phyloP scores from a whole-genome alignment of 2,113 vertebrate species.

The Gymnorhina tibicen region DNA sequence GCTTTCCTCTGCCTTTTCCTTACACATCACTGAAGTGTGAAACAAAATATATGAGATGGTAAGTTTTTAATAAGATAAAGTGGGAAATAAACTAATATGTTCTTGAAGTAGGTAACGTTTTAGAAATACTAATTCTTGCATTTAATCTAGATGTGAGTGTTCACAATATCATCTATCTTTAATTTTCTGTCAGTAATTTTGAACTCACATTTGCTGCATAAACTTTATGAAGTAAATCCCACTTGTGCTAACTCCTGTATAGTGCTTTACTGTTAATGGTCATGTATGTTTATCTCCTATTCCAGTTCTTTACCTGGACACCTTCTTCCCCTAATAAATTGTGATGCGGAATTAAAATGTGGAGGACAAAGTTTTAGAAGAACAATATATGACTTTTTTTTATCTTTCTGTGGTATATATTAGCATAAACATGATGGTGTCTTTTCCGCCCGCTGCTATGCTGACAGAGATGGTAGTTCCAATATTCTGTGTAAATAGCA shows the following conservation, averaged over 20 bases:
- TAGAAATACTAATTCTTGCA: not conserved
- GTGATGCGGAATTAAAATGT: not conserved
- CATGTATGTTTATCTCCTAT: not conserved
- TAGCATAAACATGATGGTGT: not conserved
- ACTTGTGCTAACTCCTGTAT: not conserved
- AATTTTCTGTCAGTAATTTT: not conserved
- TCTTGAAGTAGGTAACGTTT: not conserved
- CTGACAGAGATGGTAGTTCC: not conserved
- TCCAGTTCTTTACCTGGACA: not conserved
- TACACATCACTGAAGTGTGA: not conserved
- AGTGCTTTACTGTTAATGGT: not conserved
- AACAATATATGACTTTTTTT: not conserved
- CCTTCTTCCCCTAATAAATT: not conserved
- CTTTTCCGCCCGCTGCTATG: accelerated
- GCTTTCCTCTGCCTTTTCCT: not conserved
- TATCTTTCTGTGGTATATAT: not conserved
- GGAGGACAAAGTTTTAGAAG: not conserved
- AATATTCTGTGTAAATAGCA: not conserved
- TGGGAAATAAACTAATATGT: not conserved
- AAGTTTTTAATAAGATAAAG: not conserved
- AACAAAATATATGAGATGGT: not conserved
- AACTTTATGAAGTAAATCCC: not conserved
- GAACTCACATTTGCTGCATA: not conserved
- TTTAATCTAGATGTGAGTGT: not conserved
- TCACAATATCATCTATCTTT: not conserved